Evolutionary conservation across 2,888 invertebrate genomes (phyloP), one percentile per base, ranked within the genome.

Genomic region (Hedya salicella): DNA sequence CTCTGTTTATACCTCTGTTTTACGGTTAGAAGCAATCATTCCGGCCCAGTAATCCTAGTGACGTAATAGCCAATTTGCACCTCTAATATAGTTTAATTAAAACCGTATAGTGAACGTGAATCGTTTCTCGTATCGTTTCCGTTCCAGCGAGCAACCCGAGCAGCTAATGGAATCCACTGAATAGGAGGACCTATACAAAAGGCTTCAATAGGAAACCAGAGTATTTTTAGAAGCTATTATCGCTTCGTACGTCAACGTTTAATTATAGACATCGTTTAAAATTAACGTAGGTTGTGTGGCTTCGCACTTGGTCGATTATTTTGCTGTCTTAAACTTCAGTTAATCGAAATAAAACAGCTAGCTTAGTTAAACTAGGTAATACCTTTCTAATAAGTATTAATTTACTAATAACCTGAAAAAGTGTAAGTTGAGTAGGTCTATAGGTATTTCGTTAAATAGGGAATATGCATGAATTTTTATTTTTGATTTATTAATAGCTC

Each of bases 171-270:
- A 50, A 50, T 42, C 13, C 25, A 4, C 32, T 25, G 21, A 49
- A 49, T 40, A 44, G 30, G 3, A 17, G 56, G 48, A 9, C 16
- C 36, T 21, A 19, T 17, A 56, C 49, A 56, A 56, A n/a, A 50
- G 64, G 44, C 52, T 65, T 40, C 36, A 52, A 39, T 44, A 44
- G 42, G 16, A 46, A 54, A 30, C 25, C 16, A 25, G 17, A 8
- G 25, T 63, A 63, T 63, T 63, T 50, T 57, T 63, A 63, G 56
- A 63, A 42, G 25, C 48, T 49, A 39, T 54, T 63, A 63, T 57
- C n/a, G 30, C n/a, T 30, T 14, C 39, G 5, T 57, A 57, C 63
- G 49, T 50, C 32, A 36, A 14, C n/a, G 9, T 19, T 32, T 57
- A 57, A 36, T 42, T 49, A 40, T 56, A 46, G 46, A 25, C 11